Evolutionary conservation across 64 coral and sea anemone genomes (phyloP), one percentile per base, ranked within the genome.

Genomic region (Hydrozoanthus tunicans): DNA sequence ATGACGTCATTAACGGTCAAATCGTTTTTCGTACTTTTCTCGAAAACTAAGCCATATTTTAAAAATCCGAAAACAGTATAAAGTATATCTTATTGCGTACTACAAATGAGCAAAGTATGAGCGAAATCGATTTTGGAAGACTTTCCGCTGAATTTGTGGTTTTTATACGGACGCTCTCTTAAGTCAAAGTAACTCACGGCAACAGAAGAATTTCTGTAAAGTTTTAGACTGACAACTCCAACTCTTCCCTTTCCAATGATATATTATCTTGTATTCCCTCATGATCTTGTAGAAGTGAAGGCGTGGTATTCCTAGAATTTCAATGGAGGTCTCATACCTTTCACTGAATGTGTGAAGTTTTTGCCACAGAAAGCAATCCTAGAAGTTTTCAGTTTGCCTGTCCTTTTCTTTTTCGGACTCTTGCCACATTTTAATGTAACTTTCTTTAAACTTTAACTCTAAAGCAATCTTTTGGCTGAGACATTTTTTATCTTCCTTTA

Each of bases 401-500:
- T 56, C 75, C 76, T 93, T 93, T 51, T 93, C 92, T 70, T 82
- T 93, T 84, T 93, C 77, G 51, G 92, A 93, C 51, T 15, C 70
- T 55, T 85, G 64, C 92, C 92, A 89, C 92, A 93, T 90, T 71
- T 93, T 85, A 90, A 93, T 90, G 32, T 90, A 93, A 59, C 90
- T 93, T 72, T 93, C 92, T 75, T 93, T 93, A 63, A 79, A 90
- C 24, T 13, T 71, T 67, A 59, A 81, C 72, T 93, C 92, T 64
- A 93, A 53, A n/a, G 59, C 13, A 52, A 89, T 59, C 17, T 64
- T 81, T 59, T 79, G n/a, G 64, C 6, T 81, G 11, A 90, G 78
- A 24, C 25, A 73, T 57, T 93, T 6, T 73, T 93, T 93, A 51
- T 89, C 85, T 53, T 93, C 6, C 23, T 93, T 82, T 12, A 93